Evolutionary conservation across 1,140 invertebrate genomes (phyloP).

Genomic region (Diuraphis noxia): DNA sequence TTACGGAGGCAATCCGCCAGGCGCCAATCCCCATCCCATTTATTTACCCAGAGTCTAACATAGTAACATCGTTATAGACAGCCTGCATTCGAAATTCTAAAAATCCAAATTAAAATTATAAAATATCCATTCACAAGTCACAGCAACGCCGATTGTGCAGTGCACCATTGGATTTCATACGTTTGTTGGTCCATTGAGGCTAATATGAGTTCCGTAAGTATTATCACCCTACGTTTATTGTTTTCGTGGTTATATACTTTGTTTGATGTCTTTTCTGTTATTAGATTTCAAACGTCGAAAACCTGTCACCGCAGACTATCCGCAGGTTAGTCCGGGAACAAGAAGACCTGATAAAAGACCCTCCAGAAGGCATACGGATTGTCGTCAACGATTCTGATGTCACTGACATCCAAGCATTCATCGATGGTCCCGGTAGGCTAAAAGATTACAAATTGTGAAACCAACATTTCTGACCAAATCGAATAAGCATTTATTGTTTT

Average conservation of each 20-base stretch:
- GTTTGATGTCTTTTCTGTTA: background rate
- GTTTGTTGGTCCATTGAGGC: background rate
- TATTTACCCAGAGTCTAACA: too few species aligned
- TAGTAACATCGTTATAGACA: background rate
- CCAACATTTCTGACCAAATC: background rate
- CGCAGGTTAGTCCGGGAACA: constrained; percentile 82
- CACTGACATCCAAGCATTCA: constrained; percentile 88
- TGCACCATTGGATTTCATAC: background rate
- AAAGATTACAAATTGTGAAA: background rate
- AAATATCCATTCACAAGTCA: background rate
- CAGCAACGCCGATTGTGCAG: background rate
- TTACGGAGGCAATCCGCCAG: background rate
- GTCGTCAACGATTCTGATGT: constrained; percentile 87
- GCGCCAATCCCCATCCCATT: too few species aligned
- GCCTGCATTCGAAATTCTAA: background rate
- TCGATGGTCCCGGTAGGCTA: constrained; percentile 79
- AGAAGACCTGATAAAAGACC: constrained; percentile 73
- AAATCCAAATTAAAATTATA: background rate
- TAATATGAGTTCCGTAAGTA: constrained; percentile 48
- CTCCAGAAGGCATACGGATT: constrained; percentile 87
- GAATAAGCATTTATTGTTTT: constrained; percentile 55
- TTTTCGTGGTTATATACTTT: background rate
- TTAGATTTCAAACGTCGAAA: constrained; percentile 87
- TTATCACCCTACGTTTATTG: too few species aligned
- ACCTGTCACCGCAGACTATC: constrained; percentile 90